Evolutionary conservation across 2,888 invertebrate species (phyloP), one percentile per base, ranked within the genome.

Genomic region (Drosophila nr. perissopoda): DNA sequence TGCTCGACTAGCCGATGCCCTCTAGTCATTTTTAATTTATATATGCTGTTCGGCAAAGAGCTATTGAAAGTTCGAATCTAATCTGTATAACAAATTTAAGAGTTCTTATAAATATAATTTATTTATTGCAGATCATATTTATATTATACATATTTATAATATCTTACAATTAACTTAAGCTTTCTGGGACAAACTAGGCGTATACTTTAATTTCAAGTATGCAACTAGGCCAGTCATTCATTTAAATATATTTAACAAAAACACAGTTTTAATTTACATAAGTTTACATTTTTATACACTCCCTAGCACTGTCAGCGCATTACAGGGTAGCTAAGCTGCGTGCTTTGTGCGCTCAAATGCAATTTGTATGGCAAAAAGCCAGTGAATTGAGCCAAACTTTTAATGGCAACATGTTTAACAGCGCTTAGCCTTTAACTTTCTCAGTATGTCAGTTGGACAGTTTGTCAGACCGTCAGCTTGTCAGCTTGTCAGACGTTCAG

Each of bases 351-450:
- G 18, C 36, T 65, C 38, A 16, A 45, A 33, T 40, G 51, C 67
- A 34, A 36, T 57, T 54, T 36, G 31, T 18, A 38, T 40, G 56
- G 33, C 49, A 42, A 29, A 45, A 29, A 54, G 42, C 45, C 45
- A 63, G 52, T 61, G 59, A 34, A 62, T 63, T 57, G 57, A 52
- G 60, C n/a, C 57, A 60, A 87, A 82, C 80, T 84, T 87, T 84
- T 82, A 87, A 87, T 87, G 84, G 80, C 69, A 78, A 71, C 82
- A 73, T 82, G 85, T 67, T 75, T 65, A 76, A 76, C 76, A 64
- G 66, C 78, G 82, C 76, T 87, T 78, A 73, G 80, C 68, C 56
- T 38, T 72, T 52, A 78, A 77, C 75, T 82, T 84, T 77, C 48
- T 49, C 38, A 61, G 71, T 59, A 66, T 59, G 67, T 60, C 74